phyloP scores from a whole-genome alignment of 2,888 invertebrate genomes.

The Hartigia nigra region DNA sequence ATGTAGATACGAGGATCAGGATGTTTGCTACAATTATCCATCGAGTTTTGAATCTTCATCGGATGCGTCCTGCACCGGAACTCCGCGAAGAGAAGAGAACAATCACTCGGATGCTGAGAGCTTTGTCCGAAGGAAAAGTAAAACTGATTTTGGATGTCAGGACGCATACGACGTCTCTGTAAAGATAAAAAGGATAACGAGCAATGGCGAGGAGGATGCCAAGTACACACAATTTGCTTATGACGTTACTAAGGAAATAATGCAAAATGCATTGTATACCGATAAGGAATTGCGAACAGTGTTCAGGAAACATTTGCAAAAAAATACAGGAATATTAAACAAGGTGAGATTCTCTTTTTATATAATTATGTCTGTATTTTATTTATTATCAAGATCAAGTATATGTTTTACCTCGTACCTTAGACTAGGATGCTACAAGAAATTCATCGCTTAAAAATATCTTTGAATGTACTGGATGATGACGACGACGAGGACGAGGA shows the following conservation, averaged over 20 bases:
- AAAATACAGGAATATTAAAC: conserved; percentile 65
- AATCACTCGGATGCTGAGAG: not conserved
- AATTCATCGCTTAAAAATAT: conserved; percentile 63
- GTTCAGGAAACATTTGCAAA: conserved; percentile 68
- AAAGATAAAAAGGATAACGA: conserved; percentile 7
- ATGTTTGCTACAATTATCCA: not conserved
- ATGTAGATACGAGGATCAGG: conserved; percentile 14
- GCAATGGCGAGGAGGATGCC: conserved; percentile 43
- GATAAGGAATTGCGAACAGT: conserved; percentile 68
- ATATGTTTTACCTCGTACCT: not conserved
- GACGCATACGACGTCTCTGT: not conserved
- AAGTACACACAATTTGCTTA: conserved; percentile 65
- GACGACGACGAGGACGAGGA: conserved; percentile 52
- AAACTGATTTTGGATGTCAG: not conserved
- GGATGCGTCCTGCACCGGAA: conserved; percentile 22
- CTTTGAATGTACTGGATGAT: conserved; percentile 62
- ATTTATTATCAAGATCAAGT: not conserved
- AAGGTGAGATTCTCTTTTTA: conserved; percentile 57
- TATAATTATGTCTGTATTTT: conserved; percentile 1
- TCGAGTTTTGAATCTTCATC: conserved; percentile 33
- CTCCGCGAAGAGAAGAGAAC: conserved; percentile 6
- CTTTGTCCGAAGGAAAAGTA: not conserved
- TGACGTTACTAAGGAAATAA: conserved; percentile 71
- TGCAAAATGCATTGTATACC: conserved; percentile 68
- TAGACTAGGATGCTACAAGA: conserved; percentile 66